phyloP scores from a whole-genome alignment of 2,797 vertebrate genomes.

The Manis javanica region DNA sequence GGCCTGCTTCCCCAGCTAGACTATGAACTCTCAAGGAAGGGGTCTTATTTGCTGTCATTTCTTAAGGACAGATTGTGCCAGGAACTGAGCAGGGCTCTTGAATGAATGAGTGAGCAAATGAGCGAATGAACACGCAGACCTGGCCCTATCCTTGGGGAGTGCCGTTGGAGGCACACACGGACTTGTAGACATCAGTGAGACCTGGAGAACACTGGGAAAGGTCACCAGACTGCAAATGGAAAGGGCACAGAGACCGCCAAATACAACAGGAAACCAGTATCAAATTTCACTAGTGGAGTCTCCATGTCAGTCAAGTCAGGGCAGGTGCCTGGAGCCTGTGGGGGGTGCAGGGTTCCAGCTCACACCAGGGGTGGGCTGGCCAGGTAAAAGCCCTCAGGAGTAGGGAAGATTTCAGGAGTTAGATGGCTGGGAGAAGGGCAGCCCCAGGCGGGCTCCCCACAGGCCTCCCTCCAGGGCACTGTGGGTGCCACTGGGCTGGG shows the following conservation, averaged over 20 bases:
- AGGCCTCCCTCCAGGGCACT: accelerated
- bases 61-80: neutral
- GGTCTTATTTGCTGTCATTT: accelerated
- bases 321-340: neutral
- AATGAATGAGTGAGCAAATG: neutral
- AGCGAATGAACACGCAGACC: neutral
- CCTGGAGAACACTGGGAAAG: neutral
- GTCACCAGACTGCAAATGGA: neutral
- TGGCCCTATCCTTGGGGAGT: neutral
- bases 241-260: neutral
- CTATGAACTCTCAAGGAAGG: neutral
- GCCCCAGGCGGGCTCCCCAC: neutral
- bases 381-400: neutral
- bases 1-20: neutral
- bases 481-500: accelerated
- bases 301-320: neutral
- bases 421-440: neutral
- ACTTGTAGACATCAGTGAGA: neutral
- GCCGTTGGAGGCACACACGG: neutral
- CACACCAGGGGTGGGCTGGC: neutral
- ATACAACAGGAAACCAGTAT: neutral
- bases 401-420: neutral
- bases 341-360: neutral
- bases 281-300: neutral
- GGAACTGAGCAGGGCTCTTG: neutral